Base-by-base conservation (phyloP, 2,888 invertebrate species). In the Smittia sp. region DNA sequence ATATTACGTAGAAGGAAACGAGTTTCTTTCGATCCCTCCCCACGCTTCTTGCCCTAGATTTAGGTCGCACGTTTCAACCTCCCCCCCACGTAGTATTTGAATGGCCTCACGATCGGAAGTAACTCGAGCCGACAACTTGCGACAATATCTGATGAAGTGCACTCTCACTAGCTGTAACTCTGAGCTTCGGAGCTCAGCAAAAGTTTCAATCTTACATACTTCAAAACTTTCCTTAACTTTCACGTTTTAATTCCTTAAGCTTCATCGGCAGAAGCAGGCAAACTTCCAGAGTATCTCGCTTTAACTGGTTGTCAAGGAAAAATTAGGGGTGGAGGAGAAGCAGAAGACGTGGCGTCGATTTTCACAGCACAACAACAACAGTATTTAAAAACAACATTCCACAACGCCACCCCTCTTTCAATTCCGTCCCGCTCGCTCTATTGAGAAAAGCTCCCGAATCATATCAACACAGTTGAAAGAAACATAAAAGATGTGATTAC, bases 321-420 rank as follows among this genome's bases (percentile, higher is more conserved):
- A 32, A 32, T 32, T 32, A 32, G 32, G 32, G 32, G 32, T 32
- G 32, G 46, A 11, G 46, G n/a, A 11, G 6, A 46, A 46, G 46
- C 6, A 46, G 46, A 46, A 46, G 3, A 38, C 6, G 46, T 46
- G 46, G 46, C 15, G 46, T 46, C 46, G 11, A 46, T 46, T 46
- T 46, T 46, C 46, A 46, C 46, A 46, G 46, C 46, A 46, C 46
- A 46, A 46, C 46, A 32, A 32, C 32, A 32, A 32, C 3, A 46
- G 46, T 11, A 46, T 46, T 46, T 46, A 46, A 46, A 46, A 46
- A 46, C 46, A 46, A 46, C 46, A 46, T 46, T 46, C 46, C 46
- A n/a, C 38, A 11, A 38, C 38, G 38, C 38, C 38, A 9, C 38
- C 38, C 38, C 38, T 38, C 11, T 38, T 11, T 38, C 38, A 38